Evolutionary conservation across 2,888 invertebrate species (phyloP), one percentile per base, ranked within the genome.

Genomic region (Napeogenes inachia): DNA sequence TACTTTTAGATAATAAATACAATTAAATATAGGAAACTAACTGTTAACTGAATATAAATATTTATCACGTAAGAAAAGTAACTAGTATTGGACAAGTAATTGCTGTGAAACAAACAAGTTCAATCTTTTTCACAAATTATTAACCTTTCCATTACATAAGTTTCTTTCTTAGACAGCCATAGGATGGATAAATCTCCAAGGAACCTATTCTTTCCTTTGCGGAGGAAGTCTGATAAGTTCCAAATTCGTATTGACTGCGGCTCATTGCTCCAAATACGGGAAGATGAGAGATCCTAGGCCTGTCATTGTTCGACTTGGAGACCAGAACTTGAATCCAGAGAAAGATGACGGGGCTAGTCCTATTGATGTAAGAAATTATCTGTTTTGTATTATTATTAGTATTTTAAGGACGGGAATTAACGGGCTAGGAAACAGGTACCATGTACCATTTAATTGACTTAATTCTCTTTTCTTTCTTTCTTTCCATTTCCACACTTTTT

Each of bases 221-320:
- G 95, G 95, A 0, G 95, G 94, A 0, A 91, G 92, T 12, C 82
- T 95, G 6, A 92, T 95, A 62, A 93, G 93, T 60, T 89, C 92
- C 1, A 82, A 84, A 6, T 94, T 91, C 76, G 92, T 95, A 45
- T 74, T 95, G 4, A 93, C 94, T 0, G 94, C 94, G 0, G 94
- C 93, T 75, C 93, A 85, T 64, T 77, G 81, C 68, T 75, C 65
- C 21, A 61, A 73, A 1, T 73, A 79, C 58, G 73, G 78, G 0
- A 56, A 66, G 0, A 73, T 77, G 0, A 70, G 69, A 33, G 62
- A 75, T 32, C 87, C 87, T 0, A 71, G 71, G 13, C 93, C 93
- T 0, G 83, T 82, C 0, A 76, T 89, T 4, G 92, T 93, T 0
- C 81, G 93, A 45, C 82, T 93, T 0, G 93, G 93, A 2, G 93